Conservation (phyloP, 1,140 invertebrate species). For the Drosophila tani region DNA sequence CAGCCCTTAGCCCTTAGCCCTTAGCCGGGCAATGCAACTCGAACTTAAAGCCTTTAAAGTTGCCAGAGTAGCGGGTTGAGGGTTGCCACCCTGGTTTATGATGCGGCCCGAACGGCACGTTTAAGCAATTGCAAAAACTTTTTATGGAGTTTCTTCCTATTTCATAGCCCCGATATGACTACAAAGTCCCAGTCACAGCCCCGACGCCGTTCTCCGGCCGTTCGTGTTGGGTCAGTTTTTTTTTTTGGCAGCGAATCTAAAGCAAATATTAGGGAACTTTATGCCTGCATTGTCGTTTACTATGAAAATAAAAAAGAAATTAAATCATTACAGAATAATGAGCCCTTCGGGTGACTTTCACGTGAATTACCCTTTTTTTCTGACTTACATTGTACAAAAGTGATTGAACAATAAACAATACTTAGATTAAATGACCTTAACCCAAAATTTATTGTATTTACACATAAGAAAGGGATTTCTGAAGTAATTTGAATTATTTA, state of each 20-base stretch:
- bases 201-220: background rate
- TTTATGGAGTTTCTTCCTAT: slow-evolving; percentile 56
- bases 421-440: too few relatives aligned
- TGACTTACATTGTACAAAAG: too few relatives aligned
- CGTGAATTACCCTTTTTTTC: too few relatives aligned
- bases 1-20: background rate
- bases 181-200: slow-evolving; percentile 6
- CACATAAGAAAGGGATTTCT: too few relatives aligned
- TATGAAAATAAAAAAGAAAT: background rate
- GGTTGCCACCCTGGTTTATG: slow-evolving; percentile 45
- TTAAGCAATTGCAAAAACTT: slow-evolving; percentile 75
- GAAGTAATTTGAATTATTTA: too few relatives aligned
- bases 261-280: background rate
- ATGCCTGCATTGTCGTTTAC: background rate
- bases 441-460: too few relatives aligned
- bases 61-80: background rate
- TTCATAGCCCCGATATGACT: slow-evolving; percentile 35
- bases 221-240: slow-evolving; percentile 20
- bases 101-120: slow-evolving; percentile 65
- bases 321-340: background rate
- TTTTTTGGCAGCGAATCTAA: slow-evolving; percentile 24
- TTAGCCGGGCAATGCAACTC: slow-evolving; percentile 3
- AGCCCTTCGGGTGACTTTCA: too few relatives aligned
- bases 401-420: too few relatives aligned
- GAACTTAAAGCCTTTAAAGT: slow-evolving; percentile 42